These are phyloP conservation scores for Parochlus steinenii DNA, from an alignment of 2,888 invertebrate species.

Conservation along the genomic window DNA sequence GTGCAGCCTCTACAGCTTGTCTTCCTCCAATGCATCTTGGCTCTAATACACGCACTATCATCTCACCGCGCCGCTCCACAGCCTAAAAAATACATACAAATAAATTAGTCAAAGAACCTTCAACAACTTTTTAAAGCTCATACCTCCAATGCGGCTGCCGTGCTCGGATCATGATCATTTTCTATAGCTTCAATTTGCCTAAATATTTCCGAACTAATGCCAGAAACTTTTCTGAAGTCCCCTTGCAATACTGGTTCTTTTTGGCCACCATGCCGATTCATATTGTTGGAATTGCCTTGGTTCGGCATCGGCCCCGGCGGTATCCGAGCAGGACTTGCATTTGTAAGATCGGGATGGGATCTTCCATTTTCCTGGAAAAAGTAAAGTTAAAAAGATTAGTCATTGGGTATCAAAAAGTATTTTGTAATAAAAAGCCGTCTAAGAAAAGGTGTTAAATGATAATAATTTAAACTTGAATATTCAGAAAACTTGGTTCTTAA, in stretches of 20 bases:
- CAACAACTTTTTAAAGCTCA: conserved; percentile 15
- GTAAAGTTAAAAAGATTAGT: conserved; percentile 12
- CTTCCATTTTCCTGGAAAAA: conserved; percentile 67
- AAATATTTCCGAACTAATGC: conserved; percentile 91
- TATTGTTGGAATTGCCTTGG: conserved; percentile 33
- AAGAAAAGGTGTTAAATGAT: background rate
- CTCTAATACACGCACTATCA: conserved; percentile 85
- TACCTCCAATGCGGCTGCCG: conserved; percentile 79
- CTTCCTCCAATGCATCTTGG: conserved; percentile 76
- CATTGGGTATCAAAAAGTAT: too few relatives aligned
- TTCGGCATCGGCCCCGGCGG: conserved; percentile 40
- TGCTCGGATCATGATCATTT: conserved; percentile 87
- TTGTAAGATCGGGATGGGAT: conserved; percentile 80
- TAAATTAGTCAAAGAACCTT: background rate
- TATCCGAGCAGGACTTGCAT: conserved; percentile 74
- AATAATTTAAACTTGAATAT: too few relatives aligned
- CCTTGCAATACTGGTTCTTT: conserved; percentile 70
- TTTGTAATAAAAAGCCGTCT: background rate
- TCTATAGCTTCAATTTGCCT: conserved; percentile 93
- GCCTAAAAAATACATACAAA: conserved; percentile 32
- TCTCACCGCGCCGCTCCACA: conserved; percentile 84
- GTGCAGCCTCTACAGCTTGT: conserved; percentile 72
- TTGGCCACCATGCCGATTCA: conserved; percentile 23
- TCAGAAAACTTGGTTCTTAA: too few relatives aligned
- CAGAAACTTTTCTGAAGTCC: conserved; percentile 91